Base-by-base conservation (phyloP, 2,888 invertebrate genomes). In the Monoplex corrugatus region DNA sequence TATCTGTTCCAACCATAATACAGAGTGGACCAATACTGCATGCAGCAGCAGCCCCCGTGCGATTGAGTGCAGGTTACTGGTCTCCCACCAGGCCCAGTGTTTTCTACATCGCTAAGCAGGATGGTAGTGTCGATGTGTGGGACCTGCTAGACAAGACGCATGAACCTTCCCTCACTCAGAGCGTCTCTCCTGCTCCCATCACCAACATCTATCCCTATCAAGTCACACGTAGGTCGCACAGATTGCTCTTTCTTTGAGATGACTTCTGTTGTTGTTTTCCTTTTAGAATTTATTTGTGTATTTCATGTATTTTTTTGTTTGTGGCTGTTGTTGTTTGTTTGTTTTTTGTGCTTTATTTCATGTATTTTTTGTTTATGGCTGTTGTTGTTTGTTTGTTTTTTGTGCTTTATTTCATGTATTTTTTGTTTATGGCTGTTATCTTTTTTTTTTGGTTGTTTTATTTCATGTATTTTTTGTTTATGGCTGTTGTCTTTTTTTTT, bases 71-170 rank as follows among this genome's bases (percentile, higher is more conserved):
- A 45, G 96, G 97, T 0, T 96, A 96, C 68, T 98, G 98, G 98
- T 98, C 98, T n/a, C 96, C 97, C n/a, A 97, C 97, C 80, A 97
- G 98, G 87, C 97, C 98, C 0, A 97, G 97, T 86, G 97, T 98
- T 85, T 96, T 98, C 89, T 97, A 97, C 94, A 95, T 98, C 88
- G 97, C 97, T 0, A 97, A 97, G 38, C 97, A 96, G 43, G 98
- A 98, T 96, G 98, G 98, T 2, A 97, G 97, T 89, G 96, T 98
- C 28, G 98, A 98, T 96, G 97, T 97, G 23, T 98, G 98, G 98
- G 98, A 98, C 96, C 96, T 98, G 89, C 96, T 97, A 89, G 96
- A 97, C 85, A 97, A 97, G 94, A 97, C 97, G 91, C 97, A 98
- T 92, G 97, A 97, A 91, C 97, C 98, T 0, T 97, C 97, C 90